Percentiles rank a stretch among this genome's conserved stretches.
phyloP scores from a whole-genome alignment of 2,113 vertebrate species.

The Halcyon malimbica region DNA sequence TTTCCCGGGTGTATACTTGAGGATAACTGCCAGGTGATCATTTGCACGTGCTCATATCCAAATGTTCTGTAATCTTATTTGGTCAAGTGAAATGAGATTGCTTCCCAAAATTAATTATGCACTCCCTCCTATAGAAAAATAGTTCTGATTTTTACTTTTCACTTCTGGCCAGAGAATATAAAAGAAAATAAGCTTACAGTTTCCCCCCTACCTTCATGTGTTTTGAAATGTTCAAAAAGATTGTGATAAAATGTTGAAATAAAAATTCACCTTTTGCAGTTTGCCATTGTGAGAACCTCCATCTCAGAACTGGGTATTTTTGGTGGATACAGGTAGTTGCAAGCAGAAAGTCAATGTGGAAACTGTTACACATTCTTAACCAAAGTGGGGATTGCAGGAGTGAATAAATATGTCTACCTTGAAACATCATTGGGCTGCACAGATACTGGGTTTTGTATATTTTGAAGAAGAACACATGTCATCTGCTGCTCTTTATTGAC shows the following conservation, averaged over 20 bases:
- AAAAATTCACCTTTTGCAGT: neutral
- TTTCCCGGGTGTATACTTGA: neutral
- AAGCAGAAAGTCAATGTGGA: neutral
- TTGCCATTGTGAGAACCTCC: neutral
- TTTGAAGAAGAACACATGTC: neutral
- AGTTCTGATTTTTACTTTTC: neutral
- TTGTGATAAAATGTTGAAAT: neutral
- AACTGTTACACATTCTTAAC: neutral
- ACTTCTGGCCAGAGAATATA: neutral
- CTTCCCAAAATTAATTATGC: neutral
- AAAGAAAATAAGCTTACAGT: neutral
- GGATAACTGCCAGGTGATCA: neutral
- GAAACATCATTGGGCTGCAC: neutral
- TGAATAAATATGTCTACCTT: neutral
- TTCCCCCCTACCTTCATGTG: neutral
- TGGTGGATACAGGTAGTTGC: neutral
- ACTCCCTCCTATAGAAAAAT: neutral
- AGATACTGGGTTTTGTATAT: neutral
- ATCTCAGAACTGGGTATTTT: neutral
- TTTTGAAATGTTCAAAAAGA: neutral
- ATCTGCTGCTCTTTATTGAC: neutral
- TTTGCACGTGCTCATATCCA: neutral
- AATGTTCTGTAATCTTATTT: neutral
- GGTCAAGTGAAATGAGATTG: neutral
- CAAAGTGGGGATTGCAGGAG: neutral